A percentile compares a stretch with the other conserved stretches of the same genome.
Conservation (phyloP, 2,797 vertebrate species). For the Phoebastria nigripes region DNA sequence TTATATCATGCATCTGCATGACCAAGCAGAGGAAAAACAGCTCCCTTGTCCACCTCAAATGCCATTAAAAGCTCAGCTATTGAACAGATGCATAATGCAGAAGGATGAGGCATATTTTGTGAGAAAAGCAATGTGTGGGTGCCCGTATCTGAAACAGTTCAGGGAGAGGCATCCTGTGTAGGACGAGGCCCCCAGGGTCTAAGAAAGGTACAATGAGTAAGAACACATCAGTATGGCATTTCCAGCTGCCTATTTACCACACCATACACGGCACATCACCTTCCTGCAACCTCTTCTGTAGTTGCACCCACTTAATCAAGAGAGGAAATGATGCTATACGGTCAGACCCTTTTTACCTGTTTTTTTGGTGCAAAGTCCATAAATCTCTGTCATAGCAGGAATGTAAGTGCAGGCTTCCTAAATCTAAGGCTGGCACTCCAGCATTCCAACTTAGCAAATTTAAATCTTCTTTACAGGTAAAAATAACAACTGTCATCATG, state of each 20-base stretch:
- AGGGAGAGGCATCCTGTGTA: not conserved
- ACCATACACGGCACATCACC: not conserved
- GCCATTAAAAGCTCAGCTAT: not conserved
- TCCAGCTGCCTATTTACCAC: not conserved
- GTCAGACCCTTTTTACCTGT: not conserved
- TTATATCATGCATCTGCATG: not conserved
- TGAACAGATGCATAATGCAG: not conserved
- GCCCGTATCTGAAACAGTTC: not conserved
- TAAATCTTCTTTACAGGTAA: not conserved
- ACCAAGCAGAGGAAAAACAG: not conserved
- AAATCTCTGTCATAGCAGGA: not conserved
- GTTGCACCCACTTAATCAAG: not conserved
- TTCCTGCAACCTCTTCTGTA: not conserved
- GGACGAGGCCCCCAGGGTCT: not conserved
- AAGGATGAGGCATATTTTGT: not conserved
- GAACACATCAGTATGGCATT: not conserved
- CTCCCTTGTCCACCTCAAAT: not conserved
- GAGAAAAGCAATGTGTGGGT: not conserved
- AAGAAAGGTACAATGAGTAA: not conserved
- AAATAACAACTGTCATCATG: not conserved
- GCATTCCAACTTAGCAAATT: not conserved
- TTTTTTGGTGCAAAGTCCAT: not conserved
- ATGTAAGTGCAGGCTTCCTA: not conserved
- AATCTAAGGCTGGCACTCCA: not conserved
- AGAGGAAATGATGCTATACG: not conserved